Evolutionary conservation across 2,888 invertebrate genomes (phyloP).

Genomic region (Yponomeuta evonymella): DNA sequence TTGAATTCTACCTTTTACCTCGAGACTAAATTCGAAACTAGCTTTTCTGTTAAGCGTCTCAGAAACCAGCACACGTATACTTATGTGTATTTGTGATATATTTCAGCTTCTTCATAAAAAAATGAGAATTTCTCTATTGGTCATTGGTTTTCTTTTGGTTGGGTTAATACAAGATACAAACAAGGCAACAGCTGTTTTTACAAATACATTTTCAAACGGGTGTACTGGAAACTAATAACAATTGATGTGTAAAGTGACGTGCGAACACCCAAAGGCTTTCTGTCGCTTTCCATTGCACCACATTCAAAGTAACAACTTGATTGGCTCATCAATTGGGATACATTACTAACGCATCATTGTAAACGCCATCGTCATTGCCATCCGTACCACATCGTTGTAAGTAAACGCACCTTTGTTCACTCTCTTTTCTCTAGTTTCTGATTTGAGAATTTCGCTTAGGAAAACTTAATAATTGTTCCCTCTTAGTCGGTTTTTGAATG

Average conservation of each 20-base stretch:
- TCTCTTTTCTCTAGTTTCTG: background rate
- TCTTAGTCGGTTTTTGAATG: no score
- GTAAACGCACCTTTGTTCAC: slow-evolving; percentile 53
- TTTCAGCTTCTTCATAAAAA: slow-evolving; percentile 74
- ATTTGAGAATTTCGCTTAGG: background rate
- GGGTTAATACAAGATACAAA: slow-evolving; percentile 74
- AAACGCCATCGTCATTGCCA: slow-evolving; percentile 62
- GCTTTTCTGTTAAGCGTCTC: slow-evolving; percentile 4
- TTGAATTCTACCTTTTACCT: slow-evolving; percentile 33
- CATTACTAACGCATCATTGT: slow-evolving; percentile 76
- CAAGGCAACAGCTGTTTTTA: slow-evolving; percentile 48
- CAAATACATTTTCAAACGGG: slow-evolving; percentile 36
- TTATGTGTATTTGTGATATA: slow-evolving; percentile 69
- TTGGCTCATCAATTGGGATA: slow-evolving; percentile 73
- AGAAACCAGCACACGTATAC: slow-evolving; percentile 26
- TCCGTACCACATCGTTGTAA: slow-evolving; percentile 65
- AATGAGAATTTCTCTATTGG: slow-evolving; percentile 58
- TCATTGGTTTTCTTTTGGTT: slow-evolving; percentile 76
- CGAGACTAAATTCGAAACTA: slow-evolving; percentile 9
- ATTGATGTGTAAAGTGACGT: slow-evolving; percentile 47
- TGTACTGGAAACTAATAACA: slow-evolving; percentile 74
- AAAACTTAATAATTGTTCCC: background rate
- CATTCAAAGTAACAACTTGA: slow-evolving; percentile 62
- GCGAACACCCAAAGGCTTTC: slow-evolving; percentile 64
- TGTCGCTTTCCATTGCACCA: slow-evolving; percentile 76